Evolutionary conservation across 2,888 invertebrate species (phyloP), one percentile per base, ranked within the genome.

Genomic region (Azorinus chamasolen): DNA sequence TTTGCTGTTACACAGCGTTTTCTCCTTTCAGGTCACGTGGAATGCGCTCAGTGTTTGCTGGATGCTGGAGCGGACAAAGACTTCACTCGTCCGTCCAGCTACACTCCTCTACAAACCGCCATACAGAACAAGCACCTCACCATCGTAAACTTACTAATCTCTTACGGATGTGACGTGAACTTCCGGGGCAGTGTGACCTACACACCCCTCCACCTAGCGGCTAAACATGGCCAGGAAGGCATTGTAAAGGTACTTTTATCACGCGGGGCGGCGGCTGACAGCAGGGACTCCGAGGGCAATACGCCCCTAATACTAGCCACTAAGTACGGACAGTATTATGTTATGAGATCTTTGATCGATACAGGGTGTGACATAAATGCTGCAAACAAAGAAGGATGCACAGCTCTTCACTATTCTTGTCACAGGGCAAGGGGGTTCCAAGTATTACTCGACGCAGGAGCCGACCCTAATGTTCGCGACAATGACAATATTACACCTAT

Each of bases 351-450:
- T 25, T 73, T 90, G 18, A 64, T 89, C 10, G 63, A 74, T 20
- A 71, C 79, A 0, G 83, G 83, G 2, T 88, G 89, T 80, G 72
- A 87, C 54, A 63, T 90, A 4, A 82, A 91, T 69, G 65, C 61
- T 6, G 65, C 59, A 12, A 87, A 92, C 62, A 70, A 88, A 59
- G 85, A 94, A 80, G 94, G 90, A 63, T 93, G 94, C 89, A 94
- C 94, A 51, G 94, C 94, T 6, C 91, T 95, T 45, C 94, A 94
- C 81, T 91, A 90, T 58, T 87, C 89, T 20, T 81, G 89, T 51
- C 87, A 89, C 43, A 88, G 85, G 48, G 91, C 90, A 0, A 79
- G 85, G 8, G 90, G 89, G 0, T 85, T 85, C 5, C 85, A 90
- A n/a, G 58, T 85, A 8, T 79, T 92, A 20, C 74, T 91, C 14